phyloP scores from a whole-genome alignment of 30 jellyfish, hydroid and myxozoan genomes.

The Clytia hemisphaerica region DNA sequence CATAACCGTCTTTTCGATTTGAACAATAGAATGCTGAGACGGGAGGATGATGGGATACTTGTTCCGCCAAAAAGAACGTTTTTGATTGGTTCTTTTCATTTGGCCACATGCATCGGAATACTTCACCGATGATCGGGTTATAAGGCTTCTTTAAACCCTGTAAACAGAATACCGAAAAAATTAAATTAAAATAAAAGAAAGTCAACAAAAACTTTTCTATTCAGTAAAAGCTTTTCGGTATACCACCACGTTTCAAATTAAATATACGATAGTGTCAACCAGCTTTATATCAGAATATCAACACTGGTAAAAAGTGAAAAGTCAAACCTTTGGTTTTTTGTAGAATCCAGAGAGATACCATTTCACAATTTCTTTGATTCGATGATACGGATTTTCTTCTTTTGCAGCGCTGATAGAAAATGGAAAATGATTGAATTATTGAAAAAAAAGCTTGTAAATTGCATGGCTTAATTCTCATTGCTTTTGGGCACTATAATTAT shows the following conservation, averaged over 20 bases:
- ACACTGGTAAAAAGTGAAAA: too few relatives aligned
- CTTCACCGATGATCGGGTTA: conserved; percentile 90
- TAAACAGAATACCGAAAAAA: not conserved
- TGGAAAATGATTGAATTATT: not conserved
- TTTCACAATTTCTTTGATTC: conserved; percentile 80
- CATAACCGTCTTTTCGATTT: conserved; percentile 85
- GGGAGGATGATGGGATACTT: conserved; percentile 99
- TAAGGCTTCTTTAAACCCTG: conserved; percentile 94
- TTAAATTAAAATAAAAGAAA: not conserved
- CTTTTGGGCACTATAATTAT: too few relatives aligned
- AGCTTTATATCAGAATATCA: too few relatives aligned
- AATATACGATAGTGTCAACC: too few relatives aligned
- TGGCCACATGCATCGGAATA: conserved; percentile 89
- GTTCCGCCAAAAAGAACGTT: conserved; percentile 90
- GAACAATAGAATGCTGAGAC: conserved; percentile 96
- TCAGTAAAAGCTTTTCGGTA: too few relatives aligned
- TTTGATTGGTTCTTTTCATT: conserved; percentile 42
- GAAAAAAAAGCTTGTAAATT: not conserved
- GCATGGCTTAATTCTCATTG: too few relatives aligned
- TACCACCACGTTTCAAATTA: too few relatives aligned
- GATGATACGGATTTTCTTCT: conserved; percentile 76
- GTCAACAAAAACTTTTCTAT: too few relatives aligned
- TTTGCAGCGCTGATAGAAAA: conserved; percentile 53
- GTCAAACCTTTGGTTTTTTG: conserved; percentile 91
- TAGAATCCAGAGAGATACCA: conserved; percentile 94